Percentiles rank a stretch among this genome's conserved stretches.
phyloP scores from a whole-genome alignment of 2,888 invertebrate genomes.

The Phaonia tiefii region DNA sequence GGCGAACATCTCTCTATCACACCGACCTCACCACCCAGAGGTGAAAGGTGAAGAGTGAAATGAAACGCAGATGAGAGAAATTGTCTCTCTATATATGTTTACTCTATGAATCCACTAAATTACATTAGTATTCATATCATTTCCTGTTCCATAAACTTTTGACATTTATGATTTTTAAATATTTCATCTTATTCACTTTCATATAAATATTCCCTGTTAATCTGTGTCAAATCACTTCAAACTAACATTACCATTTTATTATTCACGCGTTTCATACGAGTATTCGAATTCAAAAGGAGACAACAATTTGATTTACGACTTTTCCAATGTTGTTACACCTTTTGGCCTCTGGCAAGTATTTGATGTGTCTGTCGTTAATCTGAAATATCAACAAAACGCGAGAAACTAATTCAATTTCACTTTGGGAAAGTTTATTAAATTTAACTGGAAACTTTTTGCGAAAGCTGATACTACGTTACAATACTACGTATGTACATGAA shows the following conservation, averaged over 20 bases:
- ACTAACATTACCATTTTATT: not conserved
- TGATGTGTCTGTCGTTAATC: constrained; percentile 13
- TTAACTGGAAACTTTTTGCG: constrained; percentile 11
- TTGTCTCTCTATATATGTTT: no score
- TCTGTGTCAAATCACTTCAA: not conserved
- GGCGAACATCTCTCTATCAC: no score
- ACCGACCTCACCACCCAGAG: no score
- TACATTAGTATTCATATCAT: no score
- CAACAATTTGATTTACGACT: constrained; percentile 36
- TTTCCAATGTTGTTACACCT: not conserved
- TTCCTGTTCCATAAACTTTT: no score
- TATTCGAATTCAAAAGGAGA: constrained; percentile 1
- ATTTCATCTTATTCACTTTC: no score
- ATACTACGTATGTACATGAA: no score
- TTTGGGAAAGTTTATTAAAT: constrained; percentile 13
- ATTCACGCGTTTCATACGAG: not conserved
- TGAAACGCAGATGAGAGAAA: no score
- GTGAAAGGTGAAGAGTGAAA: no score
- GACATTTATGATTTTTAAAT: no score
- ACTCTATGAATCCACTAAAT: no score
- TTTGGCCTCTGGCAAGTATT: constrained; percentile 1
- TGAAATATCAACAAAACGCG: not conserved
- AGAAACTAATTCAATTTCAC: constrained; percentile 1
- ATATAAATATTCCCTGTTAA: not conserved
- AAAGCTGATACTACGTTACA: not conserved